Base-by-base conservation (phyloP, 2,888 invertebrate species). In the Theretra japonica region DNA sequence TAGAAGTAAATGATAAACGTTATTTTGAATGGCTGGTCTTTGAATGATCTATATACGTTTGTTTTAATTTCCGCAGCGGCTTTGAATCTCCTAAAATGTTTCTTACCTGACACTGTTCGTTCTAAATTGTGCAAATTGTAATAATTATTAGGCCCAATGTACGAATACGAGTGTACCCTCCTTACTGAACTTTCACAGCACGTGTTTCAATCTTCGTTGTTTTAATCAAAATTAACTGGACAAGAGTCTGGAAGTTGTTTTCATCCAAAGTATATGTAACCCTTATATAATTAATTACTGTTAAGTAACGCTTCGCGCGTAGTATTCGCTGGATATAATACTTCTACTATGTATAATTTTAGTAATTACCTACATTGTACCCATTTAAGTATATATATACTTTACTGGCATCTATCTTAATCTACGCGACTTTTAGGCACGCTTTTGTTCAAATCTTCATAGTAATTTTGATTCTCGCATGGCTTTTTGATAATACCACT, bases 261-360 rank as follows among this genome's bases (percentile, higher is more conserved):
- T 91, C 84, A 83, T 87, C 90, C 90, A 90, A 89, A 88, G 80
- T 84, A 82, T 82, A 87, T 88, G 83, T 89, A 88, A 87, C 84
- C 90, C 89, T 88, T 86, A 85, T 88, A 87, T 90, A 88, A 87
- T 88, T 75, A 87, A 88, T 90, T 90, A 91, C 90, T 89, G 80
- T 91, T 93, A 93, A 93, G 91, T 92, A 91, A 89, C 88, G 94
- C 94, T 93, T 94, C 75, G 89, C 79, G 94, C 92, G 92, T 94
- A 94, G 94, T 90, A 88, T 87, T 88, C 75, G 93, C 94, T 92
- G 92, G 89, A 85, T 90, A 88, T 84, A 87, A 83, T 82, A 91
- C 88, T 91, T 92, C 84, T 86, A 86, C 90, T 92, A 90, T 90
- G 76, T 93, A 93, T 94, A 92, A 92, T 94, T 93, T 92, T 93